phyloP scores from a whole-genome alignment of 2,113 vertebrate species.

The Tetraodon nigroviridis region DNA sequence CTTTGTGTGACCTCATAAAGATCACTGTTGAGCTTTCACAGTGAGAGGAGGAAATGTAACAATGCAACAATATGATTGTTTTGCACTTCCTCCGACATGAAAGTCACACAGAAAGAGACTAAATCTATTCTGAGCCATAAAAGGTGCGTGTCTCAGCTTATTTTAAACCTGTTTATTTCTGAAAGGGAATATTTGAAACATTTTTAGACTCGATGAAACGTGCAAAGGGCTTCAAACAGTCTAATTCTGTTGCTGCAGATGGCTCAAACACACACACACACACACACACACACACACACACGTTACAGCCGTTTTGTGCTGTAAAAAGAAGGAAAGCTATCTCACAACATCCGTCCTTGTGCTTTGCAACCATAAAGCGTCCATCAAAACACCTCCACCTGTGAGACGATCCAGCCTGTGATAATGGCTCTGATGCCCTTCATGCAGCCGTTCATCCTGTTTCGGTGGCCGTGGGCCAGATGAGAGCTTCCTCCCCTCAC shows the following conservation, averaged over 20 bases:
- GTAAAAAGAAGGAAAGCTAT: conserved; percentile 12
- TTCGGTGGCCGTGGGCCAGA: conserved; percentile 56
- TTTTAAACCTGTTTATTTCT: conserved; percentile 77
- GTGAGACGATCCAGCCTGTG: conserved; percentile 43
- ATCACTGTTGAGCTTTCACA: conserved; percentile 74
- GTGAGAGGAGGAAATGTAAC: conserved; percentile 78
- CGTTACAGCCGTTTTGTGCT: neutral
- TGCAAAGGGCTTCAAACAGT: conserved; percentile 38
- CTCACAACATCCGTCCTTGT: conserved; percentile 60
- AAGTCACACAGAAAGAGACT: conserved; percentile 64
- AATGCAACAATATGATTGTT: conserved; percentile 83
- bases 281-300: conserved; percentile 11
- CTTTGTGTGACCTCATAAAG: conserved; percentile 70
- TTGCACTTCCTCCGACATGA: conserved; percentile 76
- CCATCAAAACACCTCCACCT: conserved; percentile 55
- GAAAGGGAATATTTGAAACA: conserved; percentile 61
- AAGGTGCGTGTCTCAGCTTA: conserved; percentile 67
- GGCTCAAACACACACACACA: conserved; percentile 19
- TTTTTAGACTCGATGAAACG: conserved; percentile 71
- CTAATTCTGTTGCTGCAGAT: conserved; percentile 44
- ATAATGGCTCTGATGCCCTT: conserved; percentile 54
- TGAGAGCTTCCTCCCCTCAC: conserved; percentile 40
- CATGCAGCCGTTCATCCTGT: conserved; percentile 44
- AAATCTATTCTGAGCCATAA: conserved; percentile 73
- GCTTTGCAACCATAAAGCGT: conserved; percentile 43